phyloP scores from a whole-genome alignment of 2,113 vertebrate genomes.

The Pyrgilauda ruficollis region DNA sequence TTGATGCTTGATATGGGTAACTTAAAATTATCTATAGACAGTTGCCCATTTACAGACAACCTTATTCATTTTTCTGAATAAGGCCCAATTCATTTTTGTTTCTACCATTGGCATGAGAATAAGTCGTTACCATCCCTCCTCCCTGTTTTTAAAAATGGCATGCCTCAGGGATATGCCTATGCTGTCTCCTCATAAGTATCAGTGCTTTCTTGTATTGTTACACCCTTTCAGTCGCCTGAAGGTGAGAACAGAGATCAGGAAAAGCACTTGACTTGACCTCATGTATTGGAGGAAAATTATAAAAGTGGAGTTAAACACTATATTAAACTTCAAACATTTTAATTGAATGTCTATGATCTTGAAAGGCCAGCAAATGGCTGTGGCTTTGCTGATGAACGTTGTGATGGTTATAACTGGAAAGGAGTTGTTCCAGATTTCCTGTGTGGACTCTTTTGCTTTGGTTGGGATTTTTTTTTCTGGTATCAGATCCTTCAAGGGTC shows the following conservation, averaged over 20 bases:
- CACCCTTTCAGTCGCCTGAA: not conserved
- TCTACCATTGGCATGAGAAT: not conserved
- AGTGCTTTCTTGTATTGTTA: not conserved
- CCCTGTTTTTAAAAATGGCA: not conserved
- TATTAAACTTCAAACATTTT: not conserved
- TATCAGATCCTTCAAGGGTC: conserved; percentile 27
- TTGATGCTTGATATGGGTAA: not conserved
- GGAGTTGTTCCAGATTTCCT: not conserved
- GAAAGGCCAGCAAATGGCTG: not conserved
- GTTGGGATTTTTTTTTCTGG: too few species aligned
- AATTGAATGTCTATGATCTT: not conserved
- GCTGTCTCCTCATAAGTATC: conserved; percentile 52
- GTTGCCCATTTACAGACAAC: not conserved
- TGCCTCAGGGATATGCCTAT: not conserved
- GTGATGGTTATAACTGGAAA: conserved; percentile 14
- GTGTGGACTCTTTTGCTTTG: not conserved
- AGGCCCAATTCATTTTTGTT: not conserved
- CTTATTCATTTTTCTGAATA: conserved; percentile 23
- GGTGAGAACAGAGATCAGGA: not conserved
- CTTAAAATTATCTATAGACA: not conserved
- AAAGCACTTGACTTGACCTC: not conserved
- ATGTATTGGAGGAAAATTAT: not conserved
- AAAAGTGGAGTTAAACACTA: conserved; percentile 20
- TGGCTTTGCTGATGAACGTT: not conserved
- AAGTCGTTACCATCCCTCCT: conserved; percentile 50